A percentile compares a stretch with the other conserved stretches of the same genome.
Evolutionary conservation across 2,113 vertebrate genomes (phyloP).

Genomic region (Grammomys dolichurus): DNA sequence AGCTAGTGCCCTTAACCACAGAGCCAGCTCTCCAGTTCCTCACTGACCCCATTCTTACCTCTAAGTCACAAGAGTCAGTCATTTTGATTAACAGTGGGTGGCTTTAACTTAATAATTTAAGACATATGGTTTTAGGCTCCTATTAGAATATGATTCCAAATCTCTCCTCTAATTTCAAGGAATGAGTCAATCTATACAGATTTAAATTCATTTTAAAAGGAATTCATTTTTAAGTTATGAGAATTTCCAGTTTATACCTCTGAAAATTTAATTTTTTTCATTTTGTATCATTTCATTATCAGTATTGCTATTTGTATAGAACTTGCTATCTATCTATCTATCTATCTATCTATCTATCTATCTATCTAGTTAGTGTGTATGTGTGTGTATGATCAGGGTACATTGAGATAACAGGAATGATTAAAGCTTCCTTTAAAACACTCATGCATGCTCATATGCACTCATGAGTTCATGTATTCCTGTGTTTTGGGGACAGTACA

Average conservation of each 20-base stretch:
- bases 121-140: too few species aligned
- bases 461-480: neutral
- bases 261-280: neutral
- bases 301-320: neutral
- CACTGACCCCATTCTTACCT: too few species aligned
- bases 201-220: neutral
- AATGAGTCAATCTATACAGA: neutral
- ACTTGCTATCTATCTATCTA: neutral
- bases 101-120: neutral
- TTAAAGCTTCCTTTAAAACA: neutral
- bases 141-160: neutral
- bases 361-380: too few species aligned
- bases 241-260: neutral
- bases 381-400: neutral
- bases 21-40: neutral
- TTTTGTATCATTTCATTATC: neutral
- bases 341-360: neutral
- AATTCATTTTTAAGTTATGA: neutral
- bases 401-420: neutral
- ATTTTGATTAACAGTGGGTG: neutral
- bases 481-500: neutral
- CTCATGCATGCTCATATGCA: neutral
- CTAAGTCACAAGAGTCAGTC: neutral
- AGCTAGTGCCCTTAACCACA: neutral
- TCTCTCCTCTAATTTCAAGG: neutral